Base-by-base conservation (phyloP, 2,888 invertebrate species). In the Agrotis puta region DNA sequence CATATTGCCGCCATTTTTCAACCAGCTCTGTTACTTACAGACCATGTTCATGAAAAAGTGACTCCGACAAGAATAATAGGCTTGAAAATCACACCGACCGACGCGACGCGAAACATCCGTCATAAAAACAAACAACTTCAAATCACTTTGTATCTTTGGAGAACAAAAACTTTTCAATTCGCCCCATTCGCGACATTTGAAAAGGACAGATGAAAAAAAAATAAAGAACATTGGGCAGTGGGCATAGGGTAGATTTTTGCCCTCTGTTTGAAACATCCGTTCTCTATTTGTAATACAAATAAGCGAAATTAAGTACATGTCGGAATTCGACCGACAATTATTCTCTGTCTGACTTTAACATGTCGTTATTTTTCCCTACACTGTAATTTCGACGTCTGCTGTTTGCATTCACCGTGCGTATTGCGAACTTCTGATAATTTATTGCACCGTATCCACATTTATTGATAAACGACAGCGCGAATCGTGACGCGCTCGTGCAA, bases 221-320 rank as follows among this genome's bases (percentile, higher is more conserved):
- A 74, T 63, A 71, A 64, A 39, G 39, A 39, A 39, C 39, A 39
- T 39, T 39, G 39, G 39, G 39, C 39, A 39, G 11, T 39, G 74
- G 75, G 77, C 47, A 72, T 39, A 27, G 50, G 73, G 56, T 65
- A 66, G 54, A 65, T 71, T 79, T 62, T 53, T 59, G 22, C 48
- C 27, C 14, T 43, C 72, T 33, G 24, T 54, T 71, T 71, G 68
- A 81, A 74, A 70, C 77, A 66, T 68, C 73, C 79, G 71, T 70
- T 80, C 78, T 77, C 76, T 74, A 73, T 83, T 84, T 83, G 87
- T 89, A 91, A 88, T 88, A 91, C 91, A 92, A 92, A 93, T 92
- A 92, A 90, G 90, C 86, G 87, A 89, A 91, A 93, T 93, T 92
- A 92, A 93, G 91, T 90, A 88, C 90, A 88, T 88, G 90, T 88